Evolutionary conservation across 2,113 vertebrate species (phyloP).

Genomic region (Pithys albifrons): DNA sequence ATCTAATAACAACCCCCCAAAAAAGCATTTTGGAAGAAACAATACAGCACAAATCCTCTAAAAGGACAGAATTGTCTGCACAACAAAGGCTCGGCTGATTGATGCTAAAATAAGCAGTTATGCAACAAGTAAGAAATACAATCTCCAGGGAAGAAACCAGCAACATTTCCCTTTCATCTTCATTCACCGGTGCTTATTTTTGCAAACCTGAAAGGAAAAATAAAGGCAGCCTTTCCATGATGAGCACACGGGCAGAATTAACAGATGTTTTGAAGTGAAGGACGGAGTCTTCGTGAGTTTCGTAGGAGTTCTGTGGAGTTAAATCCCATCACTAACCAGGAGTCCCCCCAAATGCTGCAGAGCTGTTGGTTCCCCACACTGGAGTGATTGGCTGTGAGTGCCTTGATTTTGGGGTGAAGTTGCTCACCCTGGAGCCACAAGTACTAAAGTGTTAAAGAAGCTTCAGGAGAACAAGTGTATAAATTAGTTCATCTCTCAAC

Average conservation of each 20-base stretch:
- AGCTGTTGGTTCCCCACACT: neutral
- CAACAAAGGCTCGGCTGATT: conserved; percentile 67
- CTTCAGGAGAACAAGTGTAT: neutral
- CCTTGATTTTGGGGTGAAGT: neutral
- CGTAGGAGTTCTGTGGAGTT: neutral
- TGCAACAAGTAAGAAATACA: conserved; percentile 67
- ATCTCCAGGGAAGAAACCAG: conserved; percentile 54
- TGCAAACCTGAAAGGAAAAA: neutral
- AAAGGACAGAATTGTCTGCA: conserved; percentile 63
- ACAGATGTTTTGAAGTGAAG: neutral
- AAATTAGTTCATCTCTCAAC: neutral
- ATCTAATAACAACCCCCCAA: conserved; percentile 51
- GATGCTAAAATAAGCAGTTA: conserved; percentile 72
- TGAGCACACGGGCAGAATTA: neutral
- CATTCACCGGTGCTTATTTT: conserved; percentile 41
- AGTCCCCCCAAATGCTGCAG: neutral
- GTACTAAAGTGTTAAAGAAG: neutral
- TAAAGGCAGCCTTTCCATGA: neutral
- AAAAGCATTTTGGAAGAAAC: conserved; percentile 37
- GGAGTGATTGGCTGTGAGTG: neutral
- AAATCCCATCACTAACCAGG: neutral
- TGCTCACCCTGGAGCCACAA: neutral
- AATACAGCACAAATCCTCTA: conserved; percentile 60
- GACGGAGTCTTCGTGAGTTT: neutral
- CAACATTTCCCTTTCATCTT: conserved; percentile 47